Conservation (phyloP, 1,140 invertebrate genomes). For the Drosophila chauvacae region DNA sequence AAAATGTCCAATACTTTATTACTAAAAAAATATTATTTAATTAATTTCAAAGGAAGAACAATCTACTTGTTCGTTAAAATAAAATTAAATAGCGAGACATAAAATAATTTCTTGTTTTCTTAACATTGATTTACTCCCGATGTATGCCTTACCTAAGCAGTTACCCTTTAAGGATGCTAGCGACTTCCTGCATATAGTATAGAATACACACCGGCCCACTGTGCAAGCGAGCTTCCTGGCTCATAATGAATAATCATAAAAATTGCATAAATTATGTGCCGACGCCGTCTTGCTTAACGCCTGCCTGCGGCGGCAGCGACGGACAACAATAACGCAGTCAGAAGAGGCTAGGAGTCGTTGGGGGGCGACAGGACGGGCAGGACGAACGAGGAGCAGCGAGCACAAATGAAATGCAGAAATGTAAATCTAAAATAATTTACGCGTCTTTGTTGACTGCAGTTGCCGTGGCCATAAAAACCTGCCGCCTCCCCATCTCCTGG, state of each 20-base stretch:
- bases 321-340: constrained; percentile 29
- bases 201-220: constrained; percentile 21
- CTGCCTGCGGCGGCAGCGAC: constrained; percentile 60
- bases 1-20: too few species aligned
- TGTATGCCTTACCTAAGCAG: not conserved
- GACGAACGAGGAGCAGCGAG: constrained; percentile 19
- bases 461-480: constrained; percentile 74
- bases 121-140: not conserved
- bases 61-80: too few species aligned
- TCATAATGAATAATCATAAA: constrained; percentile 83
- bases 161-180: not conserved
- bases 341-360: not conserved
- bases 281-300: constrained; percentile 79
- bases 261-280: constrained; percentile 82
- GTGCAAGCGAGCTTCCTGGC: constrained; percentile 45
- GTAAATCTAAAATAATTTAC: constrained; percentile 84
- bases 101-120: too few species aligned
- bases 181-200: not conserved
- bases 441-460: constrained; percentile 82
- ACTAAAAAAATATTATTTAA: too few species aligned
- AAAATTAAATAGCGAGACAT: too few species aligned
- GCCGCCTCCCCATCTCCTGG: constrained; percentile 27
- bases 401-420: constrained; percentile 82
- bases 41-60: too few species aligned
- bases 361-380: not conserved